Evolutionary conservation across 2,113 vertebrate genomes (phyloP), one percentile per base, ranked within the genome.

Genomic region (Chiloscyllium plagiosum): DNA sequence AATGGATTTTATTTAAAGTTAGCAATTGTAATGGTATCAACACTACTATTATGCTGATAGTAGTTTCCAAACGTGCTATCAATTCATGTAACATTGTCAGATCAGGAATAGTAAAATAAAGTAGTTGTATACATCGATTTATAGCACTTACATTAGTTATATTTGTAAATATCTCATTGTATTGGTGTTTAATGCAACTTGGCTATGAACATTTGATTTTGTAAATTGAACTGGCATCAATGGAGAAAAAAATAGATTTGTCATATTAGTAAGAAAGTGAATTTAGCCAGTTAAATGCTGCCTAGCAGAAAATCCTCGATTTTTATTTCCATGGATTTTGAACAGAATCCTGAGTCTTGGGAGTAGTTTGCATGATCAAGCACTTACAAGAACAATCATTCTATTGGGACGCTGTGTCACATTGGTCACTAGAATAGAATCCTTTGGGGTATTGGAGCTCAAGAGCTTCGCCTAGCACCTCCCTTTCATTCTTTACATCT

Each of bases 401-500:
- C 96, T 97, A 97, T 96, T 96, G 97, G 96, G 97, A 96, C 96
- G 97, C 96, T 85, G 78, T 97, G 97, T 97, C 97, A 96, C 96
- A 96, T 96, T 97, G 98, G 97, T 98, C 98, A 98, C 97, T 97
- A 97, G 97, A 96, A 66, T 97, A 97, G 97, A 96, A 96, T 98
- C 97, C 96, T 97, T 80, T 96, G 97, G 98, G 97, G 97, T 97
- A 97, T 96, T 96, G 96, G 96, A 97, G 97, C 97, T 95, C 94
- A 72, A 19, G 94, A 95, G 94, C 69, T 95, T 69, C 97, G 97
- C 96, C 97, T 97, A 97, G 96, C 93, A 97, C 97, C 97, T 98
- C 98, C 97, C 97, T 98, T 98, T 98, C 97, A 98, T 98, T 98
- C 97, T 97, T 97, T 97, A 97, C 97, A 97, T 97, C 98, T 98